Conservation (phyloP, 2,113 vertebrate genomes). For the Camelus bactrianus region DNA sequence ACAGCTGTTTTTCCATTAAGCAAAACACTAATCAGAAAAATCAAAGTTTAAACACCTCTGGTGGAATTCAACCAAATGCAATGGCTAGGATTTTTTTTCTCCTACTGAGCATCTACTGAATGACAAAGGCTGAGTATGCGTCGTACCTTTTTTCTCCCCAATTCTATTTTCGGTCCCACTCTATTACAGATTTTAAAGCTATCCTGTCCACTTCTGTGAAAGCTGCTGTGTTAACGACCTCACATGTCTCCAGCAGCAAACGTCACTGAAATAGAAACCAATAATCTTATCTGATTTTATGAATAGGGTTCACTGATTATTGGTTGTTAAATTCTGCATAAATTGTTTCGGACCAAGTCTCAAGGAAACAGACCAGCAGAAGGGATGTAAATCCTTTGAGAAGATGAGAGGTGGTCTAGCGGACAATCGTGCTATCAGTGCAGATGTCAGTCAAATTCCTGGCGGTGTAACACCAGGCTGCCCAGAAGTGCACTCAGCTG, state of each 20-base stretch:
- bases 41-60: background rate
- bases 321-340: background rate
- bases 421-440: no score
- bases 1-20: background rate
- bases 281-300: background rate
- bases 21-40: conserved; percentile 44
- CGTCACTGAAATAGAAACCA: background rate
- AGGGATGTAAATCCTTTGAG: background rate
- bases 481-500: background rate
- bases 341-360: background rate
- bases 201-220: no score
- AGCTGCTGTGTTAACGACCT: background rate
- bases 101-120: background rate
- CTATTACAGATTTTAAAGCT: background rate
- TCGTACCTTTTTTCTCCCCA: fast-evolving
- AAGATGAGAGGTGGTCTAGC: background rate
- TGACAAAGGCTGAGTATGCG: fast-evolving
- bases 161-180: background rate
- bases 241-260: background rate
- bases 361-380: background rate
- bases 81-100: background rate
- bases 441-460: background rate
- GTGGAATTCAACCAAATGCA: background rate
- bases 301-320: background rate
- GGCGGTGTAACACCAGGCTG: fast-evolving